A percentile compares a stretch with the other conserved stretches of the same genome.
phyloP scores from a whole-genome alignment of 2,888 invertebrate genomes.

The Ichneumoninae sp. region DNA sequence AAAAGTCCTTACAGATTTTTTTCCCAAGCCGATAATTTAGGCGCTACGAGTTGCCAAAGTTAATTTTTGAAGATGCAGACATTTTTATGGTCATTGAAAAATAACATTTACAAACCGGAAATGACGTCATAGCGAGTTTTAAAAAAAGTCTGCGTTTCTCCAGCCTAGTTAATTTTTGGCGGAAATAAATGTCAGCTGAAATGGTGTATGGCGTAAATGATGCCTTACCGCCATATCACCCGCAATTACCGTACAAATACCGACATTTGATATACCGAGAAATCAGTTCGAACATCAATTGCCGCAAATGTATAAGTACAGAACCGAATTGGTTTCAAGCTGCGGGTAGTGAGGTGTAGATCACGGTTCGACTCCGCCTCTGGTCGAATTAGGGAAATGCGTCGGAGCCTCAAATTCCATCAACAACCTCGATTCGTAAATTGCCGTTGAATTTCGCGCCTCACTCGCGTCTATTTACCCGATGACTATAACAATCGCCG shows the following conservation, averaged over 20 bases:
- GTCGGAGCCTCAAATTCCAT: background rate
- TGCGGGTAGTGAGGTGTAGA: background rate
- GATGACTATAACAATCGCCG: background rate
- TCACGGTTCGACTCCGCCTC: background rate
- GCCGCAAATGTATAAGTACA: background rate
- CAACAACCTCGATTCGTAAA: background rate
- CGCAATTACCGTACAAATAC: background rate
- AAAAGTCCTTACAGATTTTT: too few species aligned
- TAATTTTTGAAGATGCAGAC: too few species aligned
- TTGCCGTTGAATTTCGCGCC: background rate
- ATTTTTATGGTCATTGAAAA: too few species aligned
- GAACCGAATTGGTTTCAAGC: slow-evolving; percentile 1
- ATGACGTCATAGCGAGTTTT: too few species aligned
- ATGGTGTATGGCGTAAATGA: too few species aligned
- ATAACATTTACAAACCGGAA: too few species aligned
- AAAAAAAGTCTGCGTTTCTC: too few species aligned
- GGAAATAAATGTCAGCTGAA: too few species aligned
- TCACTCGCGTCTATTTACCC: background rate
- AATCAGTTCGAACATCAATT: background rate
- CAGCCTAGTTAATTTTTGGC: too few species aligned
- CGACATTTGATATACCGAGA: background rate
- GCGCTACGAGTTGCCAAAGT: too few species aligned
- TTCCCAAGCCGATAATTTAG: too few species aligned
- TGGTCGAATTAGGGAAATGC: background rate
- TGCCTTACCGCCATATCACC: too few species aligned